A percentile compares a stretch with the other conserved stretches of the same genome.
Conservation (phyloP, 2,797 vertebrate genomes). For the Acipenser transmontanus region DNA sequence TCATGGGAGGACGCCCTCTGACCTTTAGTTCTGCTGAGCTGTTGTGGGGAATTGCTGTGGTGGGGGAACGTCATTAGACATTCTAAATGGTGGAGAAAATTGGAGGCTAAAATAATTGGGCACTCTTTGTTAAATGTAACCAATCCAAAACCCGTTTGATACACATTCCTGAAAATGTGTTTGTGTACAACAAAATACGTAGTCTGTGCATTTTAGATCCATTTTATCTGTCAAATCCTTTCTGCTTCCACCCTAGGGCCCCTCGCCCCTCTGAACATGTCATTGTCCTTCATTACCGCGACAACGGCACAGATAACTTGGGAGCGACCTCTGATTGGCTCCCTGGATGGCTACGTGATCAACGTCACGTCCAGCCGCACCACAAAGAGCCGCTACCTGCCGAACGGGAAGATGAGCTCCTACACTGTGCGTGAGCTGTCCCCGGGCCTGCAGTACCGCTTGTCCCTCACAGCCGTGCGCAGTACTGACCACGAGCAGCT, state of each 20-base stretch:
- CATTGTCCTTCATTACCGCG: constrained; percentile 66
- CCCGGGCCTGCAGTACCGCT: constrained; percentile 74
- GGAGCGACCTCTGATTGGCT: constrained; percentile 54
- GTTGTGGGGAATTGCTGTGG: no score
- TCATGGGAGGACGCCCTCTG: no score
- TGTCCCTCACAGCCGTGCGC: constrained; percentile 73
- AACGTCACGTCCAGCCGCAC: constrained; percentile 82
- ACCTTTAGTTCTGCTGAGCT: no score
- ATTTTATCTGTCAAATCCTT: no score
- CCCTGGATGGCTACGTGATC: constrained; percentile 82
- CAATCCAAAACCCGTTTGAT: no score
- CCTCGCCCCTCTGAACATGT: constrained; percentile 82
- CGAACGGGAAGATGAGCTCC: constrained; percentile 66
- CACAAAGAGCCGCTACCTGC: constrained; percentile 84
- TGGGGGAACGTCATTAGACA: no score
- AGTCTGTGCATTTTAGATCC: no score
- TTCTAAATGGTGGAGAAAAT: no score
- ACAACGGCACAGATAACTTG: constrained; percentile 78
- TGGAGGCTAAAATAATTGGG: no score
- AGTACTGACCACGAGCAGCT: constrained; percentile 71
- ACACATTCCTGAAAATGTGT: no score
- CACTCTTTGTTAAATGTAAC: no score
- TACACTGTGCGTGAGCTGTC: constrained; percentile 79
- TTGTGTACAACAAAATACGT: no score
- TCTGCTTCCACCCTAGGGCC: constrained; percentile 59